Evolutionary conservation across 2,797 vertebrate species (phyloP).

Genomic region (Huso huso): DNA sequence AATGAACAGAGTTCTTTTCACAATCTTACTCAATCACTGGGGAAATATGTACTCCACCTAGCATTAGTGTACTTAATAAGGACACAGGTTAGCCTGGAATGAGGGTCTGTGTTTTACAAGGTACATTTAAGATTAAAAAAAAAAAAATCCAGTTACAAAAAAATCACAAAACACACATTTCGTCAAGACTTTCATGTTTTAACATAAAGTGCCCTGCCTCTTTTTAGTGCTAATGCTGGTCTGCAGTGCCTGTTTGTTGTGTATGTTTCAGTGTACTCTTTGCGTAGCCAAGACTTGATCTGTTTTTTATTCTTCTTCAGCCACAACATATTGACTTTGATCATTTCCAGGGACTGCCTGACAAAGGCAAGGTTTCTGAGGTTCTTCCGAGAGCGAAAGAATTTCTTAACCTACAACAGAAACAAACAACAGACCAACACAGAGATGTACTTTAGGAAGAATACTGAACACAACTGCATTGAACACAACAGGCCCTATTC

Average conservation of each 20-base stretch:
- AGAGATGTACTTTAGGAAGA: too few relatives aligned
- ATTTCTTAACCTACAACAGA: conserved; percentile 6
- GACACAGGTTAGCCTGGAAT: too few relatives aligned
- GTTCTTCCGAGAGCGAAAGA: conserved; percentile 5
- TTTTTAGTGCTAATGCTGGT: conserved; percentile 24
- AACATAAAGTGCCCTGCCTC: too few relatives aligned
- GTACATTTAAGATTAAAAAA: too few relatives aligned
- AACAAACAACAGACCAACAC: not conserved
- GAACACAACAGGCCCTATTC: too few relatives aligned
- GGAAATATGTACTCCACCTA: not conserved
- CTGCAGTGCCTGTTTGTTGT: conserved; percentile 30
- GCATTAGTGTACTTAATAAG: not conserved
- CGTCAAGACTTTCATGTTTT: too few relatives aligned
- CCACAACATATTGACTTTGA: not conserved
- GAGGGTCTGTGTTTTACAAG: too few relatives aligned
- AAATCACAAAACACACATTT: too few relatives aligned
- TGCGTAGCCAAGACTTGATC: not conserved
- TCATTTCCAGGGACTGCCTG: not conserved
- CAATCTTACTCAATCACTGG: not conserved
- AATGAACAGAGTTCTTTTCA: not conserved
- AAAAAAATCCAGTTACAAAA: too few relatives aligned
- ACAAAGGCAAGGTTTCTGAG: not conserved
- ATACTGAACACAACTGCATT: too few relatives aligned
- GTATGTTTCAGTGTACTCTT: not conserved
- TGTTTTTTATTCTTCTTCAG: not conserved